phyloP scores from a whole-genome alignment of 2,888 invertebrate species.

The Platypus cylindrus region DNA sequence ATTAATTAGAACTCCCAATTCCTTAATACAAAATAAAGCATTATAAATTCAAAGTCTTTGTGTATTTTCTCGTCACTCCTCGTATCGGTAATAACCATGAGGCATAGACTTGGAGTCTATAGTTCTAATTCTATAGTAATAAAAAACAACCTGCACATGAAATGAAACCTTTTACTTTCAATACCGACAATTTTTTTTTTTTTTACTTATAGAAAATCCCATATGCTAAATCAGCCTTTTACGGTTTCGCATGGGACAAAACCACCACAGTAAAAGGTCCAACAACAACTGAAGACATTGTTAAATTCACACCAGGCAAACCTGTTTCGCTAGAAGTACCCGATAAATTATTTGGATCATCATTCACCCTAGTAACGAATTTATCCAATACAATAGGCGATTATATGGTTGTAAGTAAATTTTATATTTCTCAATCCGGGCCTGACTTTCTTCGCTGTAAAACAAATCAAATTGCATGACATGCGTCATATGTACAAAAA shows the following conservation, averaged over 20 bases:
- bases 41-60: no score
- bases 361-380: conserved; percentile 52
- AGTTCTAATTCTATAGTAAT: no score
- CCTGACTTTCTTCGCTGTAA: no score
- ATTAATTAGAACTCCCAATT: no score
- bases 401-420: conserved; percentile 50
- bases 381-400: conserved; percentile 53
- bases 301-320: conserved; percentile 49
- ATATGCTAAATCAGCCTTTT: conserved; percentile 9
- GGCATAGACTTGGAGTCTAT: no score
- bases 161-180: conserved; percentile 3
- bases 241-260: conserved; percentile 25
- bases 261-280: conserved; percentile 26
- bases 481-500: no score
- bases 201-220: no score
- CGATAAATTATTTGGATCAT: conserved; percentile 50
- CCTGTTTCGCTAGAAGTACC: conserved; percentile 56
- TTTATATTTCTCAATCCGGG: not conserved
- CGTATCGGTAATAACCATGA: no score
- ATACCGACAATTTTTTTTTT: no score
- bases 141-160: conserved; percentile 4
- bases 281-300: conserved; percentile 43
- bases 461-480: no score
- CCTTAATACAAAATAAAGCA: no score
- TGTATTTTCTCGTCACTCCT: no score